phyloP scores from a whole-genome alignment of 1,140 invertebrate genomes.

The Lucilia sericata region DNA sequence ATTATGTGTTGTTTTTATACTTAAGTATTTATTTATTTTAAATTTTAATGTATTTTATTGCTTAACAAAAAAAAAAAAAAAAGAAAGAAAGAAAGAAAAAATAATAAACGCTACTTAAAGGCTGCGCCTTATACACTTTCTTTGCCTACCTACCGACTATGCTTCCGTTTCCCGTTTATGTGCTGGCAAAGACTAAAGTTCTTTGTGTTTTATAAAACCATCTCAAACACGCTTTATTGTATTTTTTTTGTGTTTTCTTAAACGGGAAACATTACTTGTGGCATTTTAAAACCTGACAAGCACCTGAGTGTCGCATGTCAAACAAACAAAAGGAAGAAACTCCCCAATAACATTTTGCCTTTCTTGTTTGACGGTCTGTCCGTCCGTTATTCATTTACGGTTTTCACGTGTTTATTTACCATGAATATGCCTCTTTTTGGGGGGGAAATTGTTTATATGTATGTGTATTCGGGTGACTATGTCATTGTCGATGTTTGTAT shows the following conservation, averaged over 20 bases:
- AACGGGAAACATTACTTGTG: conserved; percentile 2
- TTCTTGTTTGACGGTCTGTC: background rate
- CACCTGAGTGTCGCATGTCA: conserved; percentile 15
- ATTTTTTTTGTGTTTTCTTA: background rate
- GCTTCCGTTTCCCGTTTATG: conserved; percentile 38
- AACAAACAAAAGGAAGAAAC: background rate
- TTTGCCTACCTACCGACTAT: background rate
- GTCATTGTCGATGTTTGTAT: too few relatives aligned
- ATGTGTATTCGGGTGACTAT: too few relatives aligned
- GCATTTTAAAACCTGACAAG: conserved; percentile 5
- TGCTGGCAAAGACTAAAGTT: background rate
- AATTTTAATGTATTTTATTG: background rate
- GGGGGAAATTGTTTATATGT: background rate
- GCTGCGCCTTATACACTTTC: conserved; percentile 4
- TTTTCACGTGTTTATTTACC: conserved; percentile 9
- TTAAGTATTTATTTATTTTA: background rate
- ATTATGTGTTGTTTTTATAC: background rate
- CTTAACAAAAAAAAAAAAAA: too few relatives aligned
- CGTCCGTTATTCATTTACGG: background rate
- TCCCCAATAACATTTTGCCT: background rate
- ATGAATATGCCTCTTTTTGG: background rate
- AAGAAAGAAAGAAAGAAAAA: too few relatives aligned
- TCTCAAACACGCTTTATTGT: background rate
- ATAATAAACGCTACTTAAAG: background rate
- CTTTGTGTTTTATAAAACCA: background rate